phyloP scores from a whole-genome alignment of 2,888 invertebrate species.

The Callyntrura sp. region DNA sequence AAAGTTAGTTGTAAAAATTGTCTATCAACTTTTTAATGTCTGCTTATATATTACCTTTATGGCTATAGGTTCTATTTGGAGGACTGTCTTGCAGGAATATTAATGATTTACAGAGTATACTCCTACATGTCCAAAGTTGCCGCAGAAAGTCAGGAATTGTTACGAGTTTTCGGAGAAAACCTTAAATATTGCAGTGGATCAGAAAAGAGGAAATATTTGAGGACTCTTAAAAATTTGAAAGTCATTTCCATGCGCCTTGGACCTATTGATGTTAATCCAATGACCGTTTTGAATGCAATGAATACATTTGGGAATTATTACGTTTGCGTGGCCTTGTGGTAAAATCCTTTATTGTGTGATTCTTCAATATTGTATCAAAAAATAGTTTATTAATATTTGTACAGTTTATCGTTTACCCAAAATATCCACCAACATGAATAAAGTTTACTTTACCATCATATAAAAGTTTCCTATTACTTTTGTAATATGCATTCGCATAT shows the following conservation, averaged over 20 bases:
- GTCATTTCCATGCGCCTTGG: conserved; percentile 61
- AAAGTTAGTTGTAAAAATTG: no score
- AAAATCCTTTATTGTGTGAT: no score
- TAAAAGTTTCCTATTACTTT: no score
- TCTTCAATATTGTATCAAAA: no score
- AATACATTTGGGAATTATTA: conserved; percentile 65
- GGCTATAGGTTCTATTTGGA: conserved; percentile 55
- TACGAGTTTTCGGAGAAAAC: background rate
- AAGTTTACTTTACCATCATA: no score
- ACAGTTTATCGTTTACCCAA: no score
- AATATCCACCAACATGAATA: no score
- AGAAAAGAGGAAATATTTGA: background rate
- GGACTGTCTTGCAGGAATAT: conserved; percentile 42
- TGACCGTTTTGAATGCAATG: conserved; percentile 63
- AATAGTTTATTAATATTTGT: no score
- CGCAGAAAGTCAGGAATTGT: background rate
- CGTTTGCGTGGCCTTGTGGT: conserved; percentile 74
- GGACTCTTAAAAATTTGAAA: conserved; percentile 20
- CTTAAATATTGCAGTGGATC: background rate
- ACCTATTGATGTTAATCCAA: conserved; percentile 46
- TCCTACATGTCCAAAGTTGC: conserved; percentile 40
- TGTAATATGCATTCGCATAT: no score
- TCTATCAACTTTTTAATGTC: no score
- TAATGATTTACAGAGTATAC: conserved; percentile 58
- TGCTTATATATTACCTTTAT: no score